Evolutionary conservation across 2,113 vertebrate genomes (phyloP).

Genomic region (Macquaria australasica): DNA sequence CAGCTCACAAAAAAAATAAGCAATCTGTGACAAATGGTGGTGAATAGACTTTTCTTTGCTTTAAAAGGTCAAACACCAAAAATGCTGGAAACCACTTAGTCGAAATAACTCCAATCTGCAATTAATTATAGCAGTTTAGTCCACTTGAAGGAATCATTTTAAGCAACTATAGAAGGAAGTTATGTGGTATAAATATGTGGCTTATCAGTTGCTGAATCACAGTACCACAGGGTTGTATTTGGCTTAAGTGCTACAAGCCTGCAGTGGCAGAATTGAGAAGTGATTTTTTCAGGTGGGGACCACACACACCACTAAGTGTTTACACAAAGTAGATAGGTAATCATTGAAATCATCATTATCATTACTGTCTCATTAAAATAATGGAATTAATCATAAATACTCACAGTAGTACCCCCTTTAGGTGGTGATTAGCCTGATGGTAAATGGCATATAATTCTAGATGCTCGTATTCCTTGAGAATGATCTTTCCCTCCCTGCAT

Average conservation of each 20-base stretch:
- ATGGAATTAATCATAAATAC: slow-evolving; percentile 39
- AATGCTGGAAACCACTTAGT: neutral
- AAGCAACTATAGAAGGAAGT: neutral
- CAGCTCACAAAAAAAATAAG: neutral
- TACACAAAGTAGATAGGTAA: slow-evolving; percentile 13
- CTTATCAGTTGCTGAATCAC: neutral
- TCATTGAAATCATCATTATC: slow-evolving; percentile 15
- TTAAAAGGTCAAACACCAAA: slow-evolving; percentile 22
- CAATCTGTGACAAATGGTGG: neutral
- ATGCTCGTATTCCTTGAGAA: slow-evolving; percentile 14
- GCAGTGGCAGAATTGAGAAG: neutral
- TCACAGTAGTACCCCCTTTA: slow-evolving; percentile 12
- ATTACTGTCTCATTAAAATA: slow-evolving; percentile 25
- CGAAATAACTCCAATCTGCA: neutral
- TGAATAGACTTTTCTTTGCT: neutral
- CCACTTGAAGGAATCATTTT: neutral
- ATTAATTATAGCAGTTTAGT: slow-evolving; percentile 13
- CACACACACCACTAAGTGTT: slow-evolving; percentile 16
- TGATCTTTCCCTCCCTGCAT: slow-evolving; percentile 3
- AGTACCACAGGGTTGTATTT: neutral
- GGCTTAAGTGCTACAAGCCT: neutral
- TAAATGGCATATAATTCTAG: neutral
- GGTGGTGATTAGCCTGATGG: neutral
- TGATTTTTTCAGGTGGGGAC: neutral
- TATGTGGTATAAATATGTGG: neutral